Percentiles rank a stretch among this genome's conserved stretches.
Evolutionary conservation across 1,140 invertebrate genomes (phyloP).

Genomic region (Calliphora vicina): DNA sequence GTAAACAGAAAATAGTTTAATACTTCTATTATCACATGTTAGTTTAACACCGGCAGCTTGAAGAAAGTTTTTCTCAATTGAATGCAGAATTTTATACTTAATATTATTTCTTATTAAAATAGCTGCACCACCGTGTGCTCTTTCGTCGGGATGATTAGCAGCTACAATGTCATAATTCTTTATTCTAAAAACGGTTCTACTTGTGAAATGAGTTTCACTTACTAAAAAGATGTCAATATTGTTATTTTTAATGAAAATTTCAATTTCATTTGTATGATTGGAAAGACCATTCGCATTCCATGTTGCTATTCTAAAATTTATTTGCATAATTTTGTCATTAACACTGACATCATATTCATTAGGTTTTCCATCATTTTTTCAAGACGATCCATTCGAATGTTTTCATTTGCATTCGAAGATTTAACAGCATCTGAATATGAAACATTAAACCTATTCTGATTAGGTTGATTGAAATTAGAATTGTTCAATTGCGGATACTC

Average conservation of each 20-base stretch:
- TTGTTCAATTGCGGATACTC: background rate
- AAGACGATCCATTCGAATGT: background rate
- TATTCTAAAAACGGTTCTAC: background rate
- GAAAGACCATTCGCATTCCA: constrained; percentile 33
- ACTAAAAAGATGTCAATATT: constrained; percentile 21
- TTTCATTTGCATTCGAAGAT: constrained; percentile 1
- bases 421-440: background rate
- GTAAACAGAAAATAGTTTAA: too few relatives aligned
- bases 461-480: background rate
- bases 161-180: constrained; percentile 8
- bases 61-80: too few relatives aligned
- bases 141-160: constrained; percentile 9
- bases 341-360: background rate
- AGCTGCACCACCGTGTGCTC: constrained; percentile 18
- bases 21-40: too few relatives aligned
- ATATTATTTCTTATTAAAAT: background rate
- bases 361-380: constrained; percentile 19
- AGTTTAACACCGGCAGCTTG: too few relatives aligned
- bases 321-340: constrained; percentile 17
- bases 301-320: constrained; percentile 18
- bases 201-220: constrained; percentile 17
- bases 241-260: background rate
- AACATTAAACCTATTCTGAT: background rate
- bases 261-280: background rate
- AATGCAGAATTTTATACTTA: too few relatives aligned